phyloP scores from a whole-genome alignment of 2,888 invertebrate genomes.

The Laspeyria flexula region DNA sequence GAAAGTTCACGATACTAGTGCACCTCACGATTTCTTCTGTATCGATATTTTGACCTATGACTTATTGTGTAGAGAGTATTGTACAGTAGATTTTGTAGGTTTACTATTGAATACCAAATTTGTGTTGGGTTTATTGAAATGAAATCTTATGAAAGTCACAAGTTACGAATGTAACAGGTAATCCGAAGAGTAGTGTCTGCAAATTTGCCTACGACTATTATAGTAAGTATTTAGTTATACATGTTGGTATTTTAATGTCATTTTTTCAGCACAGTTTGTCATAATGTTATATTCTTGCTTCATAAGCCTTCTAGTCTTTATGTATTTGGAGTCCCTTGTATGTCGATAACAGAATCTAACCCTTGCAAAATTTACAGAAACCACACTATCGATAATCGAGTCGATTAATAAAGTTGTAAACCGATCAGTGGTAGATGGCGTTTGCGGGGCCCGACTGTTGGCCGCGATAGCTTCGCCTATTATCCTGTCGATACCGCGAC shows the following conservation, averaged over 20 bases:
- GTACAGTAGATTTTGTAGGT: neutral
- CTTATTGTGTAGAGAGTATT: neutral
- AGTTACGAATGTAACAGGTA: too few relatives aligned
- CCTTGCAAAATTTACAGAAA: slow-evolving; percentile 12
- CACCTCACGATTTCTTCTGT: slow-evolving; percentile 1
- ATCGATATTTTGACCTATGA: slow-evolving; percentile 10
- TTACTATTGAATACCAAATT: too few relatives aligned
- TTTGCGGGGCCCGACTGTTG: slow-evolving; percentile 59
- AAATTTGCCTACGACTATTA: too few relatives aligned
- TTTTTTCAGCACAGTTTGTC: too few relatives aligned
- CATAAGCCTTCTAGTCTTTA: too few relatives aligned
- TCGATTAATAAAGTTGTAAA: slow-evolving; percentile 70
- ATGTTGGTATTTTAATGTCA: too few relatives aligned
- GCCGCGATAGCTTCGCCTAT: slow-evolving; percentile 66
- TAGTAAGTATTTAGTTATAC: too few relatives aligned
- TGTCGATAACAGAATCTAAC: neutral
- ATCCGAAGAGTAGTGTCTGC: too few relatives aligned
- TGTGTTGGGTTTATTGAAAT: too few relatives aligned
- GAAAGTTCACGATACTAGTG: slow-evolving; percentile 6
- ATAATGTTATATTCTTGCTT: too few relatives aligned
- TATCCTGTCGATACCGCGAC: slow-evolving; percentile 82
- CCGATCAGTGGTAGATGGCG: slow-evolving; percentile 62
- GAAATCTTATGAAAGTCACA: too few relatives aligned
- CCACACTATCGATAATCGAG: slow-evolving; percentile 50
- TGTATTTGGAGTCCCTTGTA: too few relatives aligned